Base-by-base conservation (phyloP, 2,888 invertebrate genomes). In the Druceiella hillmani region DNA sequence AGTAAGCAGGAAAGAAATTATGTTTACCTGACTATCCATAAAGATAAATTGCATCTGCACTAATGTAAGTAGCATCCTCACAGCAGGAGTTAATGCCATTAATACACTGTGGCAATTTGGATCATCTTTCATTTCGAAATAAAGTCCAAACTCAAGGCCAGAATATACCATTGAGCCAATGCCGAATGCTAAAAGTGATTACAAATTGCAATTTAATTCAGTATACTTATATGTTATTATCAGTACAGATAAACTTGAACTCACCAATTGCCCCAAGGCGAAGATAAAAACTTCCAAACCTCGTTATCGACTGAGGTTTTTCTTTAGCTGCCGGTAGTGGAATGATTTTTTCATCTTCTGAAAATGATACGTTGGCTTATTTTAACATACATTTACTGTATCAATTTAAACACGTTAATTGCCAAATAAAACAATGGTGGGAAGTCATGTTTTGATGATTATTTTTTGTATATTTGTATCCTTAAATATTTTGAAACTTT, bases 41-140 rank as follows among this genome's bases (percentile, higher is more conserved):
- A 94, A 94, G 52, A 94, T 89, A 61, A 94, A 93, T 61, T 94
- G 92, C 70, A 94, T 87, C 66, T 94, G 93, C 28, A 85, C 78
- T 43, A 93, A 81, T 39, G 90, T 90, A 52, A 94, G 78, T 10
- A 85, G 64, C 76, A 92, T 85, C 36, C 90, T 78, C 12, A 87
- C 74, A 1, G 83, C 80, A 0, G 93, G 91, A 10, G 87, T 87
- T 34, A 92, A 73, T n/a, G 86, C 89, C 1, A 75, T 62, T 15
- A 78, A 62, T 3, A 81, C 64, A 44, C 79, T 79, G 24, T 76
- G 73, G 53, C 87, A 87, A 14, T 67, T 64, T 2, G 75, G 62
- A 48, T 78, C 74, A 2, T 71, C 67, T 36, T 76, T 75, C 53
- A 81, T 66, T 55, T 87, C 87, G 52, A 88, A 85, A 54, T 82